These are phyloP conservation scores for Timema cristinae DNA, from an alignment of 2,888 invertebrate genomes.

Conservation along the genomic window DNA sequence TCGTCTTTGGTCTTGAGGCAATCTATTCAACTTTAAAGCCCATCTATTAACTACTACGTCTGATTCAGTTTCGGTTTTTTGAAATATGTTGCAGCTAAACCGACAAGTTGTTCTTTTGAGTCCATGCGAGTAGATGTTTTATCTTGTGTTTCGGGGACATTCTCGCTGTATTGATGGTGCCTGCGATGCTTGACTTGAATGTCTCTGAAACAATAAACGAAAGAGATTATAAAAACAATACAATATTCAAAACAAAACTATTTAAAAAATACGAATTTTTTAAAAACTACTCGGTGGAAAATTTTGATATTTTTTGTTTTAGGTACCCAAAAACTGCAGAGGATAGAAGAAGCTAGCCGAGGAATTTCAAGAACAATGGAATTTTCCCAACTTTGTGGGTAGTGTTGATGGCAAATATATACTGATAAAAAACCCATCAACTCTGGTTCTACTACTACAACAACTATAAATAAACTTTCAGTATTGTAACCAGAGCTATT, in stretches of 20 bases:
- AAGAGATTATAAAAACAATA: background rate
- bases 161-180: conserved; percentile 2
- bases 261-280: background rate
- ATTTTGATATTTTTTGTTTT: background rate
- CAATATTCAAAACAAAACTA: conserved; percentile 4
- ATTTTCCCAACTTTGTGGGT: conserved; percentile 6
- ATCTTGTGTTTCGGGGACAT: background rate
- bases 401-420: conserved; percentile 14
- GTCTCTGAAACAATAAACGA: conserved; percentile 5
- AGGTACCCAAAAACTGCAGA: conserved; percentile 18
- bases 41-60: background rate
- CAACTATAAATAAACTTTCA: conserved; percentile 13
- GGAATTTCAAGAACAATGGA: conserved; percentile 18
- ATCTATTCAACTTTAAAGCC: no score
- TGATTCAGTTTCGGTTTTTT: conserved; percentile 16
- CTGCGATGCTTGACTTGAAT: background rate
- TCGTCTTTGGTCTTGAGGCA: no score
- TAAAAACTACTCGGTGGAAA: background rate
- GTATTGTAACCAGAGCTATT: conserved; percentile 13
- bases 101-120: background rate
- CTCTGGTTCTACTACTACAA: conserved; percentile 7
- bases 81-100: conserved; percentile 9
- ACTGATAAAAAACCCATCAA: conserved; percentile 1
- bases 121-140: conserved; percentile 10
- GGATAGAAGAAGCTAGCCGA: conserved; percentile 12